A percentile compares a stretch with the other conserved stretches of the same genome.
Evolutionary conservation across 2,113 vertebrate genomes (phyloP).

Genomic region (Bambusicola thoracicus): DNA sequence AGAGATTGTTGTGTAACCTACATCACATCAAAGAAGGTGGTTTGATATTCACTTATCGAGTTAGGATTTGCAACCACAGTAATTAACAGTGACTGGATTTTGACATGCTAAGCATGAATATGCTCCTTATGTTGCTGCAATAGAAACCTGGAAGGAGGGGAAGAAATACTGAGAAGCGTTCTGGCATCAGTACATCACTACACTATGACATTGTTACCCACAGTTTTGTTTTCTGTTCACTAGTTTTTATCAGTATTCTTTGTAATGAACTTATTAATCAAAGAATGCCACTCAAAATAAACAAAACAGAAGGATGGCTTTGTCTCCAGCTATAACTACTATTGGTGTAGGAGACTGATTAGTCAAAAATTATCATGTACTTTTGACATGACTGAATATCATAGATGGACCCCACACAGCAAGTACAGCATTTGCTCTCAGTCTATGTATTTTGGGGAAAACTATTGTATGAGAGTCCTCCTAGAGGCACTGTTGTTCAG

Average conservation of each 20-base stretch:
- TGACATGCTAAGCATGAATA: background rate
- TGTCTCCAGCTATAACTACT: background rate
- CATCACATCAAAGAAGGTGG: background rate
- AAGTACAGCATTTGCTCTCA: background rate
- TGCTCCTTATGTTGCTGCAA: conserved; percentile 17
- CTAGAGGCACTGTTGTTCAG: conserved; percentile 58
- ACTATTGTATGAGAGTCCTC: conserved; percentile 23
- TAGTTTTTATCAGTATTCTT: background rate
- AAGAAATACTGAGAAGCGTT: background rate
- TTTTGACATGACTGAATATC: background rate
- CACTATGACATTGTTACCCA: background rate
- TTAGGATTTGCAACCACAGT: conserved; percentile 12
- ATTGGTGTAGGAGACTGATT: background rate
- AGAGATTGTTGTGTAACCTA: background rate
- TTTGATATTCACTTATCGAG: conserved; percentile 26
- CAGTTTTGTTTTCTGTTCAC: background rate
- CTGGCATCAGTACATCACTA: background rate
- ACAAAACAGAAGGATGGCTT: background rate
- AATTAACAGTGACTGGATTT: conserved; percentile 50
- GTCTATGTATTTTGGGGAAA: background rate
- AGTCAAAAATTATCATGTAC: background rate
- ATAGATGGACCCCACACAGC: background rate
- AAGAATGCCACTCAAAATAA: background rate
- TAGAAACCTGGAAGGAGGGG: background rate
- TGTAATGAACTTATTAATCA: accelerated